phyloP scores from a whole-genome alignment of 1,140 invertebrate genomes.

The Prorops nasuta region DNA sequence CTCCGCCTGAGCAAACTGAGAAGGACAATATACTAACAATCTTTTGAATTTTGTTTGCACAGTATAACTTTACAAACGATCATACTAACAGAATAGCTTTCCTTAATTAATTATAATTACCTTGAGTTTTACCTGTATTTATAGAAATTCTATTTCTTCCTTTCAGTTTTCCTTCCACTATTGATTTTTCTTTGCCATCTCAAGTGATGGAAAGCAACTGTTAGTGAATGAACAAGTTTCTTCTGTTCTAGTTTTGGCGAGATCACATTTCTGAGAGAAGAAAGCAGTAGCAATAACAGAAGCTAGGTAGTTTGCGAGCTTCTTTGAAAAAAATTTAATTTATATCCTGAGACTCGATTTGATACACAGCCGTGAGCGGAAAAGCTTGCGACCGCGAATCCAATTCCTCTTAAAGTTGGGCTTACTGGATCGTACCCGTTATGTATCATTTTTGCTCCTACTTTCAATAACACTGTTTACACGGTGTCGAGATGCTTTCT shows the following conservation, averaged over 20 bases:
- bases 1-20: neutral
- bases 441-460: slow-evolving; percentile 20
- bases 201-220: neutral
- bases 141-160: neutral
- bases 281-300: slow-evolving; percentile 3
- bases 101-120: neutral
- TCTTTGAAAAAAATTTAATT: slow-evolving; percentile 36
- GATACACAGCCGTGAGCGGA: neutral
- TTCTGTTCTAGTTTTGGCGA: neutral
- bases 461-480: slow-evolving; percentile 12
- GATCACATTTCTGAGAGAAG: neutral
- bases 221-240: neutral
- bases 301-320: slow-evolving; percentile 19
- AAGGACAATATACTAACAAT: neutral
- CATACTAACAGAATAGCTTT: neutral
- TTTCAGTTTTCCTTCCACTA: too few species aligned
- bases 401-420: slow-evolving; percentile 14
- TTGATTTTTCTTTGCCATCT: neutral
- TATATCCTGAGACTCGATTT: slow-evolving; percentile 9
- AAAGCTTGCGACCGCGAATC: slow-evolving; percentile 12
- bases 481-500: too few species aligned
- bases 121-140: neutral
- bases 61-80: neutral
- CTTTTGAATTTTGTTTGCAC: too few species aligned
- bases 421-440: slow-evolving; percentile 23